Base-by-base conservation (phyloP, 2,113 vertebrate genomes). In the Hypomesus transpacificus region DNA sequence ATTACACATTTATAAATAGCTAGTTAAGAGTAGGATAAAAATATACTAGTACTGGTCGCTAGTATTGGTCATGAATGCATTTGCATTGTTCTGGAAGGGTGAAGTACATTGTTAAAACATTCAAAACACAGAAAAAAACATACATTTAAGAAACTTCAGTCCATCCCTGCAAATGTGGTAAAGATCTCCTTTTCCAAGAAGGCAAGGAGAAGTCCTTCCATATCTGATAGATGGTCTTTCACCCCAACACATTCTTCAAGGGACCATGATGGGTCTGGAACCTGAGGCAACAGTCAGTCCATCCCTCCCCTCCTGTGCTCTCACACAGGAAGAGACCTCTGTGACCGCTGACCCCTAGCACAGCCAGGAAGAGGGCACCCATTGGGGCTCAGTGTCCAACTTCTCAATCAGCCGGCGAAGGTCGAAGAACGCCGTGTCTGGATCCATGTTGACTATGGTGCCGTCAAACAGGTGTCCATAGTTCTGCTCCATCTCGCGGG, bases 381-480 rank as follows among this genome's bases (percentile, higher is more conserved):
- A 98, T 90, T 98, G 97, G n/a, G 97, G 96, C 86, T 97, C 96
- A 3, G 94, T 96, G 89, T 98, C 97, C 60, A 98, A 93, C 88
- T 94, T 96, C 77, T 96, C 94, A 81, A 97, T 95, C 83, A 97
- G 85, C 50, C 94, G 88, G 74, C 94, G 90, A 68, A 98, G 88
- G 84, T 98, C 95, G 50, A 94, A 93, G 87, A 95, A 94, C 0
- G 94, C 94, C 84, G 94, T 95, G 70, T 96, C 95, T 8, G 92
- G 94, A 76, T 97, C 96, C 18, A 87, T 88, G 88, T 97, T 97
- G 79, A 96, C 94, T 74, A 98, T 89, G 50, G 95, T 92, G 0
- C 92, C 92, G 20, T 98, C 97, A 11, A 98, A 98, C 84, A 94
- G 93, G 88, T 98, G 96, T 39, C 95, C 94, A 3, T 93, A 96